Evolutionary conservation across 30 jellyfish, hydroid and myxozoan species (phyloP), one percentile per base, ranked within the genome.

Genomic region (Haliclystus octoradiatus): DNA sequence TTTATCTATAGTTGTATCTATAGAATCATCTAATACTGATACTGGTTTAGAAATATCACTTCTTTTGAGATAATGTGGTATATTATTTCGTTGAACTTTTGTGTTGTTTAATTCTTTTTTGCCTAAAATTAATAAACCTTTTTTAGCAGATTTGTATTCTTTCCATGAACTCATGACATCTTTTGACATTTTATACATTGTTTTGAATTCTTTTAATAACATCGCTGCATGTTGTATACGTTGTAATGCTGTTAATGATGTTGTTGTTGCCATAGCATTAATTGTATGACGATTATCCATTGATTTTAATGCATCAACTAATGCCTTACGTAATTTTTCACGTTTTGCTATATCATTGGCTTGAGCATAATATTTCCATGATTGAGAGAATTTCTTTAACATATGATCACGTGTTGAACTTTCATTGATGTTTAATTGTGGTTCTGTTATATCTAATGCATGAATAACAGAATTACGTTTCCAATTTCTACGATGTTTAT

Each of bases 311-410:
- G 98, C 98, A 52, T 82, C 98, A 0, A 77, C 64, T 52, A 89
- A 57, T 1, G 98, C 98, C 53, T 77, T 89, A 34, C 88, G 83
- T 31, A 89, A 73, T 65, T 80, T 89, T 52, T 89, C 98, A 2
- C 94, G 94, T 73, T 82, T 89, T 0, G 93, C 89, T 31, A 89
- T 81, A 50, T 89, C 98, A 50, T 89, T 89, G 3, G 98, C 98
- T 66, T 77, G 72, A n/a, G 95, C 95, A 69, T 81, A 89, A 35
- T 15, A 52, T 26, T 76, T 77, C 98, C 98, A 89, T 26, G 98
- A 89, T 40, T 77, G 85, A 7, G 98, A 82, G 71, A 81, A 81
- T 26, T 89, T 61, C 33, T 52, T 47, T 3, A 89, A 19, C 57
- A 40, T 40, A 40, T 40, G 57, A 40, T 40, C 57, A 5, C 57